These are phyloP conservation scores for Carabus problematicus DNA, from an alignment of 2,888 invertebrate genomes.

Conservation along the genomic window DNA sequence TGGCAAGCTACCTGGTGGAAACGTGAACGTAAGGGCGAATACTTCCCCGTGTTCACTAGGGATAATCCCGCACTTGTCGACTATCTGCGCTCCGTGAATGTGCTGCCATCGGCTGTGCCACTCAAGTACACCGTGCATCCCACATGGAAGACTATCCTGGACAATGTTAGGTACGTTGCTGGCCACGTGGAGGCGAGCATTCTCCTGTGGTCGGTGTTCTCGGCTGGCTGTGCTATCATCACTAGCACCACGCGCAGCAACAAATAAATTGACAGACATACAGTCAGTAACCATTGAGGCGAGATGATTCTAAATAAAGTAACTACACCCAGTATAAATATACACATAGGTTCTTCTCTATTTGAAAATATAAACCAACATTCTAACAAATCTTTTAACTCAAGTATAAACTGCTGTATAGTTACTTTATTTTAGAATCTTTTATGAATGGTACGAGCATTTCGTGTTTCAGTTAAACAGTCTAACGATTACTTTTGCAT, in stretches of 20 bases:
- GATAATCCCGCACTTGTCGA: slow-evolving; percentile 66
- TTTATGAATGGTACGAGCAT: background rate
- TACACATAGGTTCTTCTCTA: too few relatives aligned
- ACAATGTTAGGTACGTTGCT: slow-evolving; percentile 60
- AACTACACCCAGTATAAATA: too few relatives aligned
- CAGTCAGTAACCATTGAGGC: too few relatives aligned
- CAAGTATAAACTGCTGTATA: too few relatives aligned
- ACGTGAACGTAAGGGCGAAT: slow-evolving; percentile 64
- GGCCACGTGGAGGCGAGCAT: slow-evolving; percentile 63
- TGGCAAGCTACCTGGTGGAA: slow-evolving; percentile 64
- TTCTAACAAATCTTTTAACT: too few relatives aligned
- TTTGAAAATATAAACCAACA: too few relatives aligned
- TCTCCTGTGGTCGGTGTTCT: slow-evolving; percentile 64
- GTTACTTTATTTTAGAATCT: background rate
- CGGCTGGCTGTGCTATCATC: slow-evolving; percentile 65
- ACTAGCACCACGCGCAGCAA: slow-evolving; percentile 52
- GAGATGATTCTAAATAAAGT: too few relatives aligned
- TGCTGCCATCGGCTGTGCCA: slow-evolving; percentile 58
- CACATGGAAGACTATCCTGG: slow-evolving; percentile 60
- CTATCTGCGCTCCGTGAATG: slow-evolving; percentile 65
- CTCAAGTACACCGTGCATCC: slow-evolving; percentile 55
- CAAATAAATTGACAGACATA: slow-evolving; percentile 24
- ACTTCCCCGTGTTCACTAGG: slow-evolving; percentile 66
- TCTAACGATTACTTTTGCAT: too few relatives aligned
- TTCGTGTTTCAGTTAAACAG: too few relatives aligned